Evolutionary conservation across 1,140 invertebrate species (phyloP).

Genomic region (Bombus picipes): DNA sequence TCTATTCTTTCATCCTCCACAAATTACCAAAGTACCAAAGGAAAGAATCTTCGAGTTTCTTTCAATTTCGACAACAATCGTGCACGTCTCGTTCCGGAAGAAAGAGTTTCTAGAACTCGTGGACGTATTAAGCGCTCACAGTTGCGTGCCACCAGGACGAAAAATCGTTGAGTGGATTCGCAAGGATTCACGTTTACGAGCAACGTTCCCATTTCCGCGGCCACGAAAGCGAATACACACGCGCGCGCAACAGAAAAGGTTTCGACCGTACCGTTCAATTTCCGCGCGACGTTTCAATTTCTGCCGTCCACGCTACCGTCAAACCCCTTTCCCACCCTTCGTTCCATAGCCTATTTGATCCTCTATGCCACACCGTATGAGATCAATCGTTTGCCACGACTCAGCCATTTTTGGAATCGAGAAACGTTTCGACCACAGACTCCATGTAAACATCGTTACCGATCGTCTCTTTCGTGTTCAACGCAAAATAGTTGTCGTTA

Average conservation of each 20-base stretch:
- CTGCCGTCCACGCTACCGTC: constrained; percentile 33
- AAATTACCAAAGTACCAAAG: not conserved
- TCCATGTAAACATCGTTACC: not conserved
- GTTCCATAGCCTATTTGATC: not conserved
- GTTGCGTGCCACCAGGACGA: not conserved
- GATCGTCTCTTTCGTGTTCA: not conserved
- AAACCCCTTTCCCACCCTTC: not conserved
- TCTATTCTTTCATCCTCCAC: not conserved
- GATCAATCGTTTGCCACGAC: not conserved
- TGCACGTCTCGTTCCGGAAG: not conserved
- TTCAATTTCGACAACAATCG: not conserved
- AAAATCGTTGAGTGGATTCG: constrained; percentile 51
- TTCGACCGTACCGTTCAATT: constrained; percentile 61
- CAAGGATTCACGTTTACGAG: constrained; percentile 58
- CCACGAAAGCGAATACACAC: constrained; percentile 3
- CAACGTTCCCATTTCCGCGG: constrained; percentile 60
- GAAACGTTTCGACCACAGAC: not conserved
- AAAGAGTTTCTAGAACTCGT: not conserved
- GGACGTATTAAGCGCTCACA: not conserved
- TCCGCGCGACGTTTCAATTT: constrained; percentile 70
- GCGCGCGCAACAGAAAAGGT: constrained; percentile 39
- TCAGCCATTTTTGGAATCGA: constrained; percentile 30
- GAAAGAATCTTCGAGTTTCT: not conserved
- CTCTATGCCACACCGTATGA: not conserved
- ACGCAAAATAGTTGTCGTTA: not conserved